Evolutionary conservation across 2,888 invertebrate genomes (phyloP).

Genomic region (Podotricha telesiphe): DNA sequence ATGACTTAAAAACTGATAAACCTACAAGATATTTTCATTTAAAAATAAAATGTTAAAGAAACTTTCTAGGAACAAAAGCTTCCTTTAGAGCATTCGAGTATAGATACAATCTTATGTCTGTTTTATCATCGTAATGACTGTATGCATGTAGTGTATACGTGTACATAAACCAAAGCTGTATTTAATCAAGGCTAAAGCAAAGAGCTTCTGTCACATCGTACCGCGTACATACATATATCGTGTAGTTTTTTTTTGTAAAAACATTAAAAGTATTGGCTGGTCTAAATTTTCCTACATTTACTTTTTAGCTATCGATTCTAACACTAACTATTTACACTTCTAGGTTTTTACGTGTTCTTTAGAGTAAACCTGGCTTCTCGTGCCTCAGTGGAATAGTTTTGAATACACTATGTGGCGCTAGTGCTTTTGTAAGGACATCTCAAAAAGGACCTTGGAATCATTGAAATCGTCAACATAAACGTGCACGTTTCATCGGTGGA

Average conservation of each 20-base stretch:
- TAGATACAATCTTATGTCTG: neutral
- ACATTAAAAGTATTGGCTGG: slow-evolving; percentile 15
- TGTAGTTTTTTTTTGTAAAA: slow-evolving; percentile 9
- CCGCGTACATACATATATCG: neutral
- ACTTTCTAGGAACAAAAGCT: neutral
- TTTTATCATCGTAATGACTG: slow-evolving; percentile 13
- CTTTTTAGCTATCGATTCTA: neutral
- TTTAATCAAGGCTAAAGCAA: slow-evolving; percentile 21
- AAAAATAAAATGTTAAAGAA: neutral
- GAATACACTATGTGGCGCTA: too few relatives aligned
- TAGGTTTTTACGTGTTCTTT: neutral
- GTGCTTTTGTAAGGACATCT: too few relatives aligned
- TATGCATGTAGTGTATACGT: neutral
- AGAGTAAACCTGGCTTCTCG: too few relatives aligned
- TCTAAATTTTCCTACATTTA: neutral
- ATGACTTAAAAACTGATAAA: too few relatives aligned
- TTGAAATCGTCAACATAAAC: too few relatives aligned
- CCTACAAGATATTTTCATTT: neutral
- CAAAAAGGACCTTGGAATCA: too few relatives aligned
- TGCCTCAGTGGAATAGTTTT: too few relatives aligned
- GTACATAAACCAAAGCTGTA: slow-evolving; percentile 5
- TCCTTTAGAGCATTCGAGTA: neutral
- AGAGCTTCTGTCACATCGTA: neutral
- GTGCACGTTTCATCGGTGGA: too few relatives aligned
- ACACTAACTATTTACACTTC: neutral